phyloP scores from a whole-genome alignment of 1,140 invertebrate genomes.

The Teleogryllus occipitalis region DNA sequence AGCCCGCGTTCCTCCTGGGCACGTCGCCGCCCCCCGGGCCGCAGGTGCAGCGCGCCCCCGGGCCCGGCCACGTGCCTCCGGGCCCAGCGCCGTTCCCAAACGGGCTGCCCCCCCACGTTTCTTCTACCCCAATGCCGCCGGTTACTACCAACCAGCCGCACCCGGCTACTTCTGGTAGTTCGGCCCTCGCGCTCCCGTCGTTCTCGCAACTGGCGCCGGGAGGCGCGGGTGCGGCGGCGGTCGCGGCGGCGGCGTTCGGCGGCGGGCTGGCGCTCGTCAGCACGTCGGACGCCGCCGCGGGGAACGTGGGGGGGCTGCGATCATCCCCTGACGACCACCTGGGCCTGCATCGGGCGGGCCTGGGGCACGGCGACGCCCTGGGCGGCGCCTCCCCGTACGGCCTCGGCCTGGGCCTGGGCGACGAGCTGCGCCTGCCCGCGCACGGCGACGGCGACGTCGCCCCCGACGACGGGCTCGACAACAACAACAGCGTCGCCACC shows the following conservation, averaged over 20 bases:
- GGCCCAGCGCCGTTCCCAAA: neutral
- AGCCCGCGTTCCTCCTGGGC: neutral
- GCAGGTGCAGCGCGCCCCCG: neutral
- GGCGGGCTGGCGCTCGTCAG: constrained; percentile 21
- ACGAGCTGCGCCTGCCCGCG: constrained; percentile 19
- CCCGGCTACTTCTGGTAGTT: constrained; percentile 17
- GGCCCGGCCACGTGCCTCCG: neutral
- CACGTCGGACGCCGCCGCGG: constrained; percentile 29
- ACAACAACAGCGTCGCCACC: neutral
- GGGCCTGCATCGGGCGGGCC: too few relatives aligned
- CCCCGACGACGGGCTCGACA: constrained; percentile 11
- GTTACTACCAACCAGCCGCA: constrained; percentile 16
- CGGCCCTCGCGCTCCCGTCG: constrained; percentile 6
- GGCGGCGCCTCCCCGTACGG: constrained; percentile 16
- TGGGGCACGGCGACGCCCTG: neutral
- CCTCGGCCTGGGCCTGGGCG: constrained; percentile 22
- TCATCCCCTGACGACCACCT: constrained; percentile 30
- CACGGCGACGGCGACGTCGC: constrained; percentile 21
- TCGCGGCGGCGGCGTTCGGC: constrained; percentile 23
- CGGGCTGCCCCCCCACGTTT: constrained; percentile 38
- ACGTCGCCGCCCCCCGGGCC: constrained; percentile 9
- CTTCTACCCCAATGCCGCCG: constrained; percentile 41
- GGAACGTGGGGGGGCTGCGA: constrained; percentile 64
- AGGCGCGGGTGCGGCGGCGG: constrained; percentile 26
- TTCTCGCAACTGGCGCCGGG: neutral